These are phyloP conservation scores for Colletes gigas DNA, from an alignment of 1,140 invertebrate species.

Conservation along the genomic window DNA sequence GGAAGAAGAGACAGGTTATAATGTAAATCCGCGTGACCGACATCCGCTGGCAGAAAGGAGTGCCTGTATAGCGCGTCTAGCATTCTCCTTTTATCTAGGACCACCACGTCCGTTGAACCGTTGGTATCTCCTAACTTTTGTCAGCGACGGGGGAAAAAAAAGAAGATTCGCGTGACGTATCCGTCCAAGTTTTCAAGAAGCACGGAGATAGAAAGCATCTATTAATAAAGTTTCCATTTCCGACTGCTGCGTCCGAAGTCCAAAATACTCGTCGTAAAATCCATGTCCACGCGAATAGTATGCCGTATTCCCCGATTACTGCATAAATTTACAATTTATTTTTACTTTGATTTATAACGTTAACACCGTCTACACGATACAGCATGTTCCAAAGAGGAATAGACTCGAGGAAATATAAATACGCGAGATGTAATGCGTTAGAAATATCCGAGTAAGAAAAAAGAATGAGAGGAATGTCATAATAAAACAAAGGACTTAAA, in stretches of 20 bases:
- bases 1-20: constrained; percentile 68
- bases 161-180: constrained; percentile 18
- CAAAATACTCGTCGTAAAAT: constrained; percentile 29
- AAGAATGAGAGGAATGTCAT: constrained; percentile 15
- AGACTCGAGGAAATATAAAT: constrained; percentile 10
- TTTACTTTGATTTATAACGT: not conserved
- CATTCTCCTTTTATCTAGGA: constrained; percentile 69
- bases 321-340: not conserved
- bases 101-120: constrained; percentile 71
- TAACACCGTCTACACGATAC: no score
- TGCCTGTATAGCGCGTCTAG: constrained; percentile 60
- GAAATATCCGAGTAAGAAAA: not conserved
- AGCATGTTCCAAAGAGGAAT: not conserved
- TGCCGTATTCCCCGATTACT: not conserved
- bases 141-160: constrained; percentile 21
- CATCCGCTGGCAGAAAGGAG: constrained; percentile 65
- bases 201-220: constrained; percentile 36
- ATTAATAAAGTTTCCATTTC: constrained; percentile 51
- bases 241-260: constrained; percentile 34
- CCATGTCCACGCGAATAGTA: constrained; percentile 3
- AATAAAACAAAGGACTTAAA: constrained; percentile 7
- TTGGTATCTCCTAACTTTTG: constrained; percentile 48
- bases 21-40: constrained; percentile 77
- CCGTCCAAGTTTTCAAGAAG: constrained; percentile 26
- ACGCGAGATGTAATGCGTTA: not conserved